Evolutionary conservation across 2,797 vertebrate genomes (phyloP), one percentile per base, ranked within the genome.

Genomic region (Atherinosoma microstoma): DNA sequence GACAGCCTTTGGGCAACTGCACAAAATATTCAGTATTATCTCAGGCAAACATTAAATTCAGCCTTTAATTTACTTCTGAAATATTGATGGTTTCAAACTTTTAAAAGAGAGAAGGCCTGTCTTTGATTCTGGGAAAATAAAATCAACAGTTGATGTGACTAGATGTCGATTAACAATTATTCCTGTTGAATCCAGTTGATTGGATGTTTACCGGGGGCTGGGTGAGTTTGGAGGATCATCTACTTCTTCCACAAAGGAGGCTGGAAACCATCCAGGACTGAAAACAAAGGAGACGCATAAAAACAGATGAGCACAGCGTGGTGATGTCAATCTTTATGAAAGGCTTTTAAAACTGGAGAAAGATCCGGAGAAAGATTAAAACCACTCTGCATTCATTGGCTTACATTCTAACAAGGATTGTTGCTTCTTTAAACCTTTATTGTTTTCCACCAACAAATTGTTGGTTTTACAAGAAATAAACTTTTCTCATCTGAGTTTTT

Each of bases 261-360:
- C 95, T 0, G 98, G 98, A 88, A 99, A 99, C 98, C 98, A 99
- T 76, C 98, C 98, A 0, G 94, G 94, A 47, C 98, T 99, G 93
- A 5, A 66, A 60, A 67, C 56, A 68, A 73, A 49, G 47, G 20
- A 42, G 49, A 22, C 11, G 54, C 11, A 64, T 7, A 9, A 57
- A 27, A 3, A 15, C 59, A 42, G 35, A 34, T 42, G 15, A 27
- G 0, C 29, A 34, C 30, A 11, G 18, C 20, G 1, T 35, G 58
- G 34, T 2, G 53, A 0, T 42, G 16, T 53, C 47, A 32, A 56
- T 15, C 18, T 49, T 32, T 49, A 9, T 10, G 13, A 13, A 29
- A 45, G 24, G 18, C 3, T 40, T 29, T 27, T 2, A 53, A 30
- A 10, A 42, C 6, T 45, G 8, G 70, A 12, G 15, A 2, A 59